Evolutionary conservation across 2,113 vertebrate species (phyloP), one percentile per base, ranked within the genome.

Genomic region (Syrmaticus mikado): DNA sequence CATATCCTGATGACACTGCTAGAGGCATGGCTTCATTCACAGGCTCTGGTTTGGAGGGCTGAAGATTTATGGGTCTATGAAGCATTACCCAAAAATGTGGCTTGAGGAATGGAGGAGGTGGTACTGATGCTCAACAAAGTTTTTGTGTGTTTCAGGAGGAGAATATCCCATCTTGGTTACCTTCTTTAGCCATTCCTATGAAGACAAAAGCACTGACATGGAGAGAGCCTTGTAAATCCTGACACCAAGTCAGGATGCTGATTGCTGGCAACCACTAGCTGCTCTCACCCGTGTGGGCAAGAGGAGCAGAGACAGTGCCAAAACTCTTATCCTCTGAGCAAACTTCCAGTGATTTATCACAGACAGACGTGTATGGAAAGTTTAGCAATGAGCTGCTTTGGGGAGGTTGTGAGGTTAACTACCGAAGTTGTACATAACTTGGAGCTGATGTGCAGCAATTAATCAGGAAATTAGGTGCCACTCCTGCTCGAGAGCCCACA

Each of bases 381-480:
- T 98, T 99, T 97, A 98, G 98, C 98, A 98, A 72, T 97, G 98
- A 96, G 96, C 93, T 90, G 88, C 98, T 97, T 98, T 98, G 97
- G 96, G 97, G 94, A 98, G 99, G 98, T 99, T 98, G 97, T 64
- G 94, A 97, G 98, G 98, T 99, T 99, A 99, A 99, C 98, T 99
- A 98, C 98, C 98, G 70, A 98, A 99, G 98, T 98, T 98, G 98
- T 98, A 97, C 98, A 97, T 98, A 99, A 99, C 98, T 98, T 97
- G 98, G 98, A 98, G 98, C 97, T 96, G 98, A 96, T 96, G 97
- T 93, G 75, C 82, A 95, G 98, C 98, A 98, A 99, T 99, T 99
- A 99, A 99, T 99, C 98, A 99, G 98, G 97, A 97, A 95, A 98
- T 98, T 95, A 97, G 94, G 75, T 98, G 98, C 97, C 97, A 91